Conservation (phyloP, 2,113 vertebrate species). For the Emydocephalus ijimae region DNA sequence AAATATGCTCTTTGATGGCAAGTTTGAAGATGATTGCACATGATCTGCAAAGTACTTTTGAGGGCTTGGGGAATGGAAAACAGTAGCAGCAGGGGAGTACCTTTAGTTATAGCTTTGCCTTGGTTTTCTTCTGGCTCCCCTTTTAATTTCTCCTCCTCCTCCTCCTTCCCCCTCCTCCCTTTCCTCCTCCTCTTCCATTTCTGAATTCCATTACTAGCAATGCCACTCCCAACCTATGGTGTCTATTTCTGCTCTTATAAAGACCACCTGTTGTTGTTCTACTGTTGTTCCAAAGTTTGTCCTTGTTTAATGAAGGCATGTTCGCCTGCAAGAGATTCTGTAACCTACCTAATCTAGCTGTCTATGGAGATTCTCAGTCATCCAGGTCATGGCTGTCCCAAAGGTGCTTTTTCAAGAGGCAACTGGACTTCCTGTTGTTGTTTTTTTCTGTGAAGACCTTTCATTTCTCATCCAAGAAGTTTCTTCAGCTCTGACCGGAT, state of each 20-base stretch:
- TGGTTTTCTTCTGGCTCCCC: background rate
- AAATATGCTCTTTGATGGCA: background rate
- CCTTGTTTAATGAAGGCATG: background rate
- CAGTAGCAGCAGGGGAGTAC: background rate
- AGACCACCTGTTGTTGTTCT: background rate
- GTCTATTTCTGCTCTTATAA: background rate
- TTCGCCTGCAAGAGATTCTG: background rate
- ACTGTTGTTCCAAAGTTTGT: background rate
- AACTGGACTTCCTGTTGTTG: too few species aligned
- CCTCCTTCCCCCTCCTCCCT: too few species aligned
- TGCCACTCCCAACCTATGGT: background rate
- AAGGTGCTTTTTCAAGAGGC: too few species aligned
- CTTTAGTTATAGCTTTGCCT: background rate
- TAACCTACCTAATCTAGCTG: background rate
- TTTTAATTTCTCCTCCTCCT: background rate
- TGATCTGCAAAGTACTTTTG: background rate
- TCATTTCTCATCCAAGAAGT: too few species aligned
- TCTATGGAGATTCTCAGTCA: too few species aligned
- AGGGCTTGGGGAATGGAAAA: background rate
- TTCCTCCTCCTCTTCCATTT: background rate
- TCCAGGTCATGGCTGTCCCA: too few species aligned
- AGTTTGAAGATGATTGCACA: background rate
- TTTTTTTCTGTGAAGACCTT: too few species aligned
- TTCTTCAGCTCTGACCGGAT: too few species aligned
- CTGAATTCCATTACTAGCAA: background rate